Conservation (phyloP, 2,888 invertebrate genomes). For the Lumbricus terrestris region DNA sequence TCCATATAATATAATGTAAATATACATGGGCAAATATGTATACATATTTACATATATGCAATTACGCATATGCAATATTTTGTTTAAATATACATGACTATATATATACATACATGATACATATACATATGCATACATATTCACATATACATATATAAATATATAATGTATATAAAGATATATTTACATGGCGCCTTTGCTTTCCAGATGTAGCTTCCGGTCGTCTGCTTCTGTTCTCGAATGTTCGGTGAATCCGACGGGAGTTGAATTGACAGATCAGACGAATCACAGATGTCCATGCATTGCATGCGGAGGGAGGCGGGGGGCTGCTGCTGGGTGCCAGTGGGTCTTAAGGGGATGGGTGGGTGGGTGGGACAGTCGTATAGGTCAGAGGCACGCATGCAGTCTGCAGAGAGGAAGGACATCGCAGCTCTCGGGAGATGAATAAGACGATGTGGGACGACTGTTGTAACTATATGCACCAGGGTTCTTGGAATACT, state of each 20-base stretch:
- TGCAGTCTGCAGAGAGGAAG: neutral
- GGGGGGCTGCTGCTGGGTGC: neutral
- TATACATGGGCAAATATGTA: too few species aligned
- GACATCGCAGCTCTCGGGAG: neutral
- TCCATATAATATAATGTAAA: too few species aligned
- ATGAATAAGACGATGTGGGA: neutral
- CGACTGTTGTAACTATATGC: neutral
- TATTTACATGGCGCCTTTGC: neutral
- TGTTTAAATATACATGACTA: too few species aligned
- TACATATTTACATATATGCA: too few species aligned
- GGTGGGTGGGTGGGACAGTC: too few species aligned
- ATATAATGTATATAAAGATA: too few species aligned
- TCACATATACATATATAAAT: too few species aligned
- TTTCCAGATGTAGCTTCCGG: neutral
- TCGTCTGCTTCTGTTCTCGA: neutral
- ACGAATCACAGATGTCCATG: neutral
- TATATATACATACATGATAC: too few species aligned
- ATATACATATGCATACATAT: too few species aligned
- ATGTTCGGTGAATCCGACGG: neutral
- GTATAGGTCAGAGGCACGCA: neutral
- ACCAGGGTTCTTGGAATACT: neutral
- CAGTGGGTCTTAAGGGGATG: neutral
- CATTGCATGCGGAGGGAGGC: neutral
- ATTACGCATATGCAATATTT: too few species aligned
- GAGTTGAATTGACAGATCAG: neutral